phyloP scores from a whole-genome alignment of 2,797 vertebrate genomes.

The Cryptoblepharus egeriae region DNA sequence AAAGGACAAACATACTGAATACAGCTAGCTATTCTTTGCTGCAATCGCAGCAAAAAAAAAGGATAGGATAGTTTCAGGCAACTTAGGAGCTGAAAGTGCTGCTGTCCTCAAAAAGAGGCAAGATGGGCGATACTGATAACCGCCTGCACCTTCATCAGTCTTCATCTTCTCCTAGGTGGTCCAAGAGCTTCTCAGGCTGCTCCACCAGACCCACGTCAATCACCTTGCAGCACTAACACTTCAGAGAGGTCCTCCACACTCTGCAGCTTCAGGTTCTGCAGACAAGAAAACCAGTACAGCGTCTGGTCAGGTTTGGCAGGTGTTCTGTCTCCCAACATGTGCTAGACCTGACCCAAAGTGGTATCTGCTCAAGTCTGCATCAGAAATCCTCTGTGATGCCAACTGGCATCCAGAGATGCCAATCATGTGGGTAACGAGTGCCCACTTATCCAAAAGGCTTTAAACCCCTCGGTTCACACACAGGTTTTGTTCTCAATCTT shows the following conservation, averaged over 20 bases:
- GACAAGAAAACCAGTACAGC: neutral
- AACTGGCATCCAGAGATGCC: no score
- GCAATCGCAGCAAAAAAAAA: no score
- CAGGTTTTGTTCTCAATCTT: neutral
- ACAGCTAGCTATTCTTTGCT: neutral
- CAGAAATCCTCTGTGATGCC: no score
- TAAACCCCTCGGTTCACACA: neutral
- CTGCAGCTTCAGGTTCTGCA: slow-evolving; percentile 89
- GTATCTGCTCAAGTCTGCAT: no score
- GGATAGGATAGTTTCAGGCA: neutral
- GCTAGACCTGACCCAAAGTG: no score
- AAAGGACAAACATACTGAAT: neutral
- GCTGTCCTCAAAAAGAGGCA: no score
- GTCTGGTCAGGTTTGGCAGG: no score
- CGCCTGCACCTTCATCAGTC: neutral
- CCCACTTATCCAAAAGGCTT: neutral
- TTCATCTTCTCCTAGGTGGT: fast-evolving
- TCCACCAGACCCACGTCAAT: slow-evolving; percentile 48
- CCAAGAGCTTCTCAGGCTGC: fast-evolving
- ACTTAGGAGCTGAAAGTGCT: no score
- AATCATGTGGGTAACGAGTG: no score
- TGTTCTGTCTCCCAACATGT: no score
- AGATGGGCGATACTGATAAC: fast-evolving
- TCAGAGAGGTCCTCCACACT: slow-evolving; percentile 90
- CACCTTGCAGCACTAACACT: slow-evolving; percentile 85